A percentile compares a stretch with the other conserved stretches of the same genome.
phyloP scores from a whole-genome alignment of 2,797 vertebrate genomes.

The Pangasius macronema region DNA sequence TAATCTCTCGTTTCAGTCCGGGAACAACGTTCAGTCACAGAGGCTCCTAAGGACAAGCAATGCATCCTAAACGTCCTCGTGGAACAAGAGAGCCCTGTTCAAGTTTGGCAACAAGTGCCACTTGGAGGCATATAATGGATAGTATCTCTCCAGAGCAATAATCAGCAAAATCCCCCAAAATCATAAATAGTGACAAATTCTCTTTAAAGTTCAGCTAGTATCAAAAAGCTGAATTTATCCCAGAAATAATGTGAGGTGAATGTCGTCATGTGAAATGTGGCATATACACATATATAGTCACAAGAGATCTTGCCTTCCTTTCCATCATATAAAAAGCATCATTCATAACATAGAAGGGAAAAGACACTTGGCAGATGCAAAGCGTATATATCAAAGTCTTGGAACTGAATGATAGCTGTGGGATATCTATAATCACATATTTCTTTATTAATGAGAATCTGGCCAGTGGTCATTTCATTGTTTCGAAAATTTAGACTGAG shows the following conservation, averaged over 20 bases:
- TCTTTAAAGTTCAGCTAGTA: constrained; percentile 28
- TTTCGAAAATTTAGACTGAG: constrained; percentile 66
- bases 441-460: constrained; percentile 85
- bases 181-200: constrained; percentile 34
- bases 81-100: constrained; percentile 50
- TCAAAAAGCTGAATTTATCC: constrained; percentile 32
- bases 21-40: constrained; percentile 33
- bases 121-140: constrained; percentile 32
- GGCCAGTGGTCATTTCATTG: constrained; percentile 75
- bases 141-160: constrained; percentile 34
- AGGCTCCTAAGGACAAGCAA: constrained; percentile 42
- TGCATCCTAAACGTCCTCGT: constrained; percentile 33
- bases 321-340: constrained; percentile 53
- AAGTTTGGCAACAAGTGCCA: constrained; percentile 46
- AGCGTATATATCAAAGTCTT: constrained; percentile 61
- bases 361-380: constrained; percentile 56
- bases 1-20: constrained; percentile 51
- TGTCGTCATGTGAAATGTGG: constrained; percentile 56
- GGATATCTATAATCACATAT: constrained; percentile 76
- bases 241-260: constrained; percentile 36
- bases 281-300: constrained; percentile 59
- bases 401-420: constrained; percentile 66
- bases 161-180: constrained; percentile 30
- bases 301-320: constrained; percentile 50
- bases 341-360: constrained; percentile 51